Evolutionary conservation across 2,888 invertebrate genomes (phyloP).

Genomic region (Heliconius cydno): DNA sequence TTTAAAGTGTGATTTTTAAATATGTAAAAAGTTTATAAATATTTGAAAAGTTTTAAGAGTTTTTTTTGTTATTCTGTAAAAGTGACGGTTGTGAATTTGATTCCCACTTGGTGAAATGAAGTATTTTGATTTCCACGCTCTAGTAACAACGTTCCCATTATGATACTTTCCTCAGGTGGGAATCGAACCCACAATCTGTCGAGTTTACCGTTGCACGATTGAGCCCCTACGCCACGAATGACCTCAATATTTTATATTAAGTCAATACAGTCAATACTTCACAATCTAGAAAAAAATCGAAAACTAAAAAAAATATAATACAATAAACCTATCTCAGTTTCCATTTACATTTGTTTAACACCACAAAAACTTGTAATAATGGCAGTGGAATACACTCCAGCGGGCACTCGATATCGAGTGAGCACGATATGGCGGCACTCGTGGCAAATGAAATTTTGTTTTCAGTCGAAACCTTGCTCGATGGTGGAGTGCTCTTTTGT

Average conservation of each 20-base stretch:
- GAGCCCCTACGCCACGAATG: too few species aligned
- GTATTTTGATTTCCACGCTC: too few species aligned
- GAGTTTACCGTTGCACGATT: too few species aligned
- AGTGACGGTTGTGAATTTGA: background rate
- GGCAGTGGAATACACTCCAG: constrained; percentile 34
- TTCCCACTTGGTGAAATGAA: background rate
- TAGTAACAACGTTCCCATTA: too few species aligned
- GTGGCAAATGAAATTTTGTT: constrained; percentile 46
- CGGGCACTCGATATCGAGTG: constrained; percentile 43
- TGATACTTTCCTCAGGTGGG: too few species aligned
- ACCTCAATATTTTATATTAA: too few species aligned
- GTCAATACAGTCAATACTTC: too few species aligned
- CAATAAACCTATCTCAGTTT: constrained; percentile 11
- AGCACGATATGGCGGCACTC: constrained; percentile 47
- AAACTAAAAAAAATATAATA: background rate
- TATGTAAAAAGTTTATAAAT: background rate
- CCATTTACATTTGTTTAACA: constrained; percentile 29
- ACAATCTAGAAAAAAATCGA: background rate
- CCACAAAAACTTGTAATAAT: constrained; percentile 34
- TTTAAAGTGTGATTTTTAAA: constrained; percentile 4
- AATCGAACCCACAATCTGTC: too few species aligned
- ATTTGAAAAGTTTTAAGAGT: background rate
- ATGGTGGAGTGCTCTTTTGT: constrained; percentile 46
- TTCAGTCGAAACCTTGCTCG: constrained; percentile 42
- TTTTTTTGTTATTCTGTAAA: background rate